phyloP scores from a whole-genome alignment of 2,113 vertebrate species.

The Tenebrosternarchus preto region DNA sequence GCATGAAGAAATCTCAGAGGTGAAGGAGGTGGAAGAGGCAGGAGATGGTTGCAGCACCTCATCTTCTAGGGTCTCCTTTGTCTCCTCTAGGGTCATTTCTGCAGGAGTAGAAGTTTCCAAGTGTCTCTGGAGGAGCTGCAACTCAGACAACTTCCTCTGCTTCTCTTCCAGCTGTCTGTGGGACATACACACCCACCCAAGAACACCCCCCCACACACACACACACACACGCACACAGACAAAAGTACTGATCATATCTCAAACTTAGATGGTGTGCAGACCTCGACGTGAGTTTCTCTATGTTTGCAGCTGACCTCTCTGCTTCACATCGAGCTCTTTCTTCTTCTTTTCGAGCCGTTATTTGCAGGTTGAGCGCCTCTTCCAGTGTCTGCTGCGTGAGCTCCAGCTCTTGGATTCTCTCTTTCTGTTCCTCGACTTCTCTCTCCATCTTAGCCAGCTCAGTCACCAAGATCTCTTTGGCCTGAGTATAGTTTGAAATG shows the following conservation, averaged over 20 bases:
- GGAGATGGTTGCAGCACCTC: neutral
- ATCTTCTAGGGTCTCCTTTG: neutral
- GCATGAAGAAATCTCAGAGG: neutral
- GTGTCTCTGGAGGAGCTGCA: constrained; percentile 25
- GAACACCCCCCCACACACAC: neutral
- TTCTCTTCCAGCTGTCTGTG: constrained; percentile 51
- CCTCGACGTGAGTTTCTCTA: neutral
- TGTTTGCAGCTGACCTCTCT: constrained; percentile 62
- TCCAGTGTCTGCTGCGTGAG: constrained; percentile 72
- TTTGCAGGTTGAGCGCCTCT: constrained; percentile 72
- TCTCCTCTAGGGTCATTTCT: constrained; percentile 1
- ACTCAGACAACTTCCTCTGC: constrained; percentile 33
- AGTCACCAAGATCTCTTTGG: constrained; percentile 68
- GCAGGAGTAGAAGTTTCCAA: neutral
- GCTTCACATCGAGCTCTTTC: constrained; percentile 70
- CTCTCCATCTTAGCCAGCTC: constrained; percentile 72
- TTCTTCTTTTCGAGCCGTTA: constrained; percentile 74
- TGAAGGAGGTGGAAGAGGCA: neutral
- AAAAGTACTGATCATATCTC: neutral
- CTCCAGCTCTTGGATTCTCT: constrained; percentile 74
- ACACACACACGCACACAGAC: neutral
- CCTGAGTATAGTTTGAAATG: constrained; percentile 53
- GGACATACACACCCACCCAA: neutral
- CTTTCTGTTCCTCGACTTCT: constrained; percentile 70
- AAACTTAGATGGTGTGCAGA: neutral